phyloP scores from a whole-genome alignment of 1,140 invertebrate species.

The Neodiprion virginianus region DNA sequence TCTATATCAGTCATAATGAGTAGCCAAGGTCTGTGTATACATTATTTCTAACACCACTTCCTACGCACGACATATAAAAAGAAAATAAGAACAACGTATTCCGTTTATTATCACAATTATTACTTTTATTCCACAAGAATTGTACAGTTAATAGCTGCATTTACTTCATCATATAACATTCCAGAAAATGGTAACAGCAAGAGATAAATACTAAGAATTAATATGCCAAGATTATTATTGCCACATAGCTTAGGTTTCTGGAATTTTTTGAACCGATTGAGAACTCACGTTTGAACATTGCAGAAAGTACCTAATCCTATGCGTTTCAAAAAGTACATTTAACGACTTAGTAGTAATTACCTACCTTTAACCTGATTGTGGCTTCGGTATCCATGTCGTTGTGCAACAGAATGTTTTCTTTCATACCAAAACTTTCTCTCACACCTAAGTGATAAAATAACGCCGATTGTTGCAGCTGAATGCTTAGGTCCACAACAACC shows the following conservation, averaged over 20 bases:
- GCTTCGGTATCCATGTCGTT: slow-evolving; percentile 90
- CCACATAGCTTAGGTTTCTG: too few species aligned
- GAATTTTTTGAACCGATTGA: too few species aligned
- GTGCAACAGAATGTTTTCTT: slow-evolving; percentile 94
- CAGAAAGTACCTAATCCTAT: not conserved
- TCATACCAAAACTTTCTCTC: slow-evolving; percentile 98
- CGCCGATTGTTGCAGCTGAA: slow-evolving; percentile 88
- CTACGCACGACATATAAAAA: not conserved
- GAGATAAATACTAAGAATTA: too few species aligned
- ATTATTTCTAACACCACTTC: slow-evolving; percentile 7
- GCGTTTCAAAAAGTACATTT: not conserved
- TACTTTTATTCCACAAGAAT: too few species aligned
- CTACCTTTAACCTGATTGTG: slow-evolving; percentile 84
- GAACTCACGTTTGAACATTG: too few species aligned
- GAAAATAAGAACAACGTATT: too few species aligned
- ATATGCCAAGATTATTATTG: too few species aligned
- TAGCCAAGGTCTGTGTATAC: slow-evolving; percentile 25
- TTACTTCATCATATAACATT: too few species aligned
- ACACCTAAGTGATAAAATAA: slow-evolving; percentile 98
- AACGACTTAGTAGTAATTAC: slow-evolving; percentile 10
- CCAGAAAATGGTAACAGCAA: too few species aligned
- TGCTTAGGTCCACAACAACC: slow-evolving; percentile 93
- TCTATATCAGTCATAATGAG: slow-evolving; percentile 28
- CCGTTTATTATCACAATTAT: too few species aligned
- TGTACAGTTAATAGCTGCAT: too few species aligned